These are phyloP conservation scores for Crotalus viridis DNA, from an alignment of 2,113 vertebrate genomes.

Conservation along the genomic window DNA sequence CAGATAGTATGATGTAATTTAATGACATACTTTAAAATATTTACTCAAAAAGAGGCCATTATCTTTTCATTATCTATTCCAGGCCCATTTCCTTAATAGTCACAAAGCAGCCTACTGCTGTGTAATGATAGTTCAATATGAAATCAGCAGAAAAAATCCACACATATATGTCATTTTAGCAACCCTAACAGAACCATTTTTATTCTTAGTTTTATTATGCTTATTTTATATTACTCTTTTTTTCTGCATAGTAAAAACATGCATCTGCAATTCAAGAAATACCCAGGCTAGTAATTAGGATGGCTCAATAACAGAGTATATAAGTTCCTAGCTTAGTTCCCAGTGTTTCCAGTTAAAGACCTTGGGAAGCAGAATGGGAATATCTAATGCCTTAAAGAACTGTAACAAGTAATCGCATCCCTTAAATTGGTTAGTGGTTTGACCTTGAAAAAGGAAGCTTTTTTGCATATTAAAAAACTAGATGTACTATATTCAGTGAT, in stretches of 20 bases:
- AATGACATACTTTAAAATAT: slow-evolving; percentile 42
- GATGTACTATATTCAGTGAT: background rate
- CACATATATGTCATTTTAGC: background rate
- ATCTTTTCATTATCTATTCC: background rate
- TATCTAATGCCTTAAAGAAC: background rate
- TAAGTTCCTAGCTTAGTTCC: background rate
- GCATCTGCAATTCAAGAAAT: background rate
- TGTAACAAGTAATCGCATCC: background rate
- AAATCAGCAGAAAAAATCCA: background rate
- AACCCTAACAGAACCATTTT: background rate
- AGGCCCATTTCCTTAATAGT: background rate
- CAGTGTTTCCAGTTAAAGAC: background rate
- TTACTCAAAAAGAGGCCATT: slow-evolving; percentile 38
- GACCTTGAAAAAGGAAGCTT: background rate
- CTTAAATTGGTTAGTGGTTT: background rate
- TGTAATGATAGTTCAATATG: background rate
- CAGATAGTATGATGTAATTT: slow-evolving; percentile 47
- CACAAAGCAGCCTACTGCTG: background rate
- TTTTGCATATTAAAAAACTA: background rate
- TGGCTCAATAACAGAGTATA: background rate
- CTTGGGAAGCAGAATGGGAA: background rate
- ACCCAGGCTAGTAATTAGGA: background rate
- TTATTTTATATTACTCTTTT: background rate
- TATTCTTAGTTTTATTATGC: background rate
- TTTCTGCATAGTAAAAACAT: background rate